Base-by-base conservation (phyloP, 2,113 vertebrate species). In the Nesospiza acunhae region DNA sequence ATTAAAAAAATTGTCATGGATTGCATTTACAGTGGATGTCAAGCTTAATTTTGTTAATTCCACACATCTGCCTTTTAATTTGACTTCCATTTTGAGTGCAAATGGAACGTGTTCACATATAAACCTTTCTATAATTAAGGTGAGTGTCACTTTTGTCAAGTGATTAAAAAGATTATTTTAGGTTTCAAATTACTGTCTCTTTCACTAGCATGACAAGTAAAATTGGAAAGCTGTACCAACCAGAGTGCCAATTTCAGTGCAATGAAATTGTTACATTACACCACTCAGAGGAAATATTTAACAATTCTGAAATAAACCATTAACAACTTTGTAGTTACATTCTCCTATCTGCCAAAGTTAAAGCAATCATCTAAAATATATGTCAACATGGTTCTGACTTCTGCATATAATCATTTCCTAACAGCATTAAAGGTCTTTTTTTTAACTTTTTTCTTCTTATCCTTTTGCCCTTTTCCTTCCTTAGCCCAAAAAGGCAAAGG, bases 151-250 rank as follows among this genome's bases (percentile, higher is more conserved):
- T 90, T 96, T 90, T 86, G 89, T 93, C 94, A 96, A 94, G 79
- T 93, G 83, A 93, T 93, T 95, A 96, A 93, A 93, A 92, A 80
- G 50, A 93, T 86, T 90, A 91, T 93, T 96, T 94, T 74, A 83
- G 64, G 68, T 96, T 94, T 89, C 90, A 92, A 95, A 96, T 94
- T 93, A 96, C 82, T 67, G 67, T 68, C 60, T 90, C 47, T 92
- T 62, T 90, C 37, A 60, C 72, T 46, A 68, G 90, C n/a, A 70
- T 95, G 92, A 96, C 94, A 97, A 75, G 87, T 81, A 81, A 85
- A 95, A 94, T 67, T 92, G 68, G 90, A 94, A 86, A 77, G 67
- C 50, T 83, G n/a, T 50, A 87, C 66, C n/a, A 93, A 95, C 46
- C 19, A 1, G 55, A 77, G 79, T n/a, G 47, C 63, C 74, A 90